Evolutionary conservation across 2,113 vertebrate genomes (phyloP), one percentile per base, ranked within the genome.

Genomic region (Centropus unirufus): DNA sequence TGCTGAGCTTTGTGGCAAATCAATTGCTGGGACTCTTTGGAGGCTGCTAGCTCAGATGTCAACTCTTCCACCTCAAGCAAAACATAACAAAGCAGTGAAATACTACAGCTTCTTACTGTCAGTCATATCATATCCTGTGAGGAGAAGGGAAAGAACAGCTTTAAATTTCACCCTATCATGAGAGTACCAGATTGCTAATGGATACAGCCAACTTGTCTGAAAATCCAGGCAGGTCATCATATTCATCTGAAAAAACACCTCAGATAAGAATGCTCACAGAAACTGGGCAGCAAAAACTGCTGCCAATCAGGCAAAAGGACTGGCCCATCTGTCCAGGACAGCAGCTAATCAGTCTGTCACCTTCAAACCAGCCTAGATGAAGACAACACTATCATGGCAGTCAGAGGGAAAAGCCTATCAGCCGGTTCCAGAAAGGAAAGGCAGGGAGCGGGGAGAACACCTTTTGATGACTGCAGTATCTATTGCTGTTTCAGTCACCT

Each of bases 21-120:
- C 42, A 83, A 29, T 80, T 85, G 92, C 64, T 62, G 82, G 40
- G 92, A 96, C 64, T 97, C 93, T 82, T 92, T 40, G 5, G 91
- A 91, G 39, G 82, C 92, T 90, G 93, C 66, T 23, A 98, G 89
- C 73, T 94, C 95, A 92, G 95, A 93, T 22, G 87, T 94, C 87
- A 98, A 44, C 36, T 98, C 91, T 57, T 93, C 95, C 39, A 98
- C 93, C 98, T 98, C 57, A 42, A 96, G 89, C 12, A 49, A 59
- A 83, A 70, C 22, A 80, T 2, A 86, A 76, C 14, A 42, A 49
- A 93, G 42, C 59, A 77, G 51, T 36, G 39, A 93, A 63, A 93
- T 17, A 29, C 68, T 68, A 51, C 57, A 83, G 47, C 32, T 58
- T 46, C 6, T 21, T 72, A 5, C 58, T 36, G 24, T 6, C 39